Percentiles rank a stretch among this genome's conserved stretches.
phyloP scores from a whole-genome alignment of 2,113 vertebrate species.

The Anhinga anhinga region DNA sequence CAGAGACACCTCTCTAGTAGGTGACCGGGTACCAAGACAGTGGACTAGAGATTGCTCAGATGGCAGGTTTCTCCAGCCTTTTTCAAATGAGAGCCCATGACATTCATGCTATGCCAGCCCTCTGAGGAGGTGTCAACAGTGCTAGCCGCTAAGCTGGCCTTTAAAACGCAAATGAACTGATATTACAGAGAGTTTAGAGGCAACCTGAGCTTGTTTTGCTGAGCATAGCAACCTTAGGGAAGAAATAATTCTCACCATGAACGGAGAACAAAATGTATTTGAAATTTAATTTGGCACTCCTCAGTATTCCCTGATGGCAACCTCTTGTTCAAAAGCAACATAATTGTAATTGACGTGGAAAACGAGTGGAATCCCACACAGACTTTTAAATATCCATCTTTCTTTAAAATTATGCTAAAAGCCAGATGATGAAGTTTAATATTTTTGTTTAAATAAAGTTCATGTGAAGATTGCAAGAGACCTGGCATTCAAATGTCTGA shows the following conservation, averaged over 20 bases:
- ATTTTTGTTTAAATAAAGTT: not conserved
- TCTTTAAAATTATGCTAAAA: not conserved
- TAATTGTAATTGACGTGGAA: conserved; percentile 19
- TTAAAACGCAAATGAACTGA: not conserved
- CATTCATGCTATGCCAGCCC: not conserved
- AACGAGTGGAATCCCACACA: conserved; percentile 1
- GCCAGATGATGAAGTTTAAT: not conserved
- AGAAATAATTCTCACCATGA: conserved; percentile 27
- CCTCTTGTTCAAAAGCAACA: not conserved
- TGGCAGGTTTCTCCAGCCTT: not conserved
- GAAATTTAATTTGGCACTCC: conserved; percentile 47
- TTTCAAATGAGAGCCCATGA: not conserved
- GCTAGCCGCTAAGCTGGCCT: not conserved
- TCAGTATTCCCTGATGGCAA: conserved; percentile 4
- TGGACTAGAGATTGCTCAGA: not conserved
- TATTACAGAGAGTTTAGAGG: not conserved
- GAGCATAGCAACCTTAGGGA: not conserved
- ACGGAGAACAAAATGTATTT: conserved; percentile 32
- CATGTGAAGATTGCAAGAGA: not conserved
- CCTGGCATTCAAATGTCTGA: not conserved
- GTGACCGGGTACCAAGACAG: rapidly evolving
- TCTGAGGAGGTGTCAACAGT: not conserved
- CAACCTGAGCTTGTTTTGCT: not conserved
- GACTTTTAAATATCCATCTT: not conserved
- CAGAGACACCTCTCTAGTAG: not conserved